Percentiles rank a stretch among this genome's conserved stretches.
These are phyloP conservation scores for Bucorvus abyssinicus DNA, from an alignment of 2,797 vertebrate genomes.

Conservation along the genomic window DNA sequence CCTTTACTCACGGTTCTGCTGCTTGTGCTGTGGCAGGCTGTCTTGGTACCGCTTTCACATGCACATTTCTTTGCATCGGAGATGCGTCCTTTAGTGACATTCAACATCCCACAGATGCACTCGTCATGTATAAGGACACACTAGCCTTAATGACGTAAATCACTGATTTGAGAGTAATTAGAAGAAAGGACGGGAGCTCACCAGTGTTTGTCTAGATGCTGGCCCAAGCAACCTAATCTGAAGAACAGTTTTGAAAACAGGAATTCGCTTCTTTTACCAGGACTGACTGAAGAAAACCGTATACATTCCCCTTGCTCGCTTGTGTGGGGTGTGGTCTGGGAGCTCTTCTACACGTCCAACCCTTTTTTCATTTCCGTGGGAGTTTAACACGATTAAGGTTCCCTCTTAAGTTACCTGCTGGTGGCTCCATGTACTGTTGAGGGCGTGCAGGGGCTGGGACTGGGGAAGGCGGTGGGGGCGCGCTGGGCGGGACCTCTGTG, in stretches of 20 bases:
- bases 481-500: neutral
- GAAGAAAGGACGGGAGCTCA: neutral
- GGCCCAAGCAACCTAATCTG: neutral
- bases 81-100: neutral
- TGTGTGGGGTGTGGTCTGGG: accelerated
- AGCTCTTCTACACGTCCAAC: neutral
- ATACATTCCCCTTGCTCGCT: accelerated
- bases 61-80: neutral
- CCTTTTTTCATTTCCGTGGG: neutral
- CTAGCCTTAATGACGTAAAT: neutral
- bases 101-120: neutral
- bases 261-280: neutral
- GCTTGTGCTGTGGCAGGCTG: neutral
- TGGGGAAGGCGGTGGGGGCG: neutral
- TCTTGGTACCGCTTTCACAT: neutral
- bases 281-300: neutral
- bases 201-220: neutral
- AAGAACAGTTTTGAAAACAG: neutral
- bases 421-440: too few relatives aligned
- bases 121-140: neutral
- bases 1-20: neutral
- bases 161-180: neutral
- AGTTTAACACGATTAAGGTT: neutral
- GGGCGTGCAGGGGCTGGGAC: too few relatives aligned
- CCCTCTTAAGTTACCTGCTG: too few relatives aligned